Base-by-base conservation (phyloP, 1,140 invertebrate genomes). In the Gryllus bimaculatus region DNA sequence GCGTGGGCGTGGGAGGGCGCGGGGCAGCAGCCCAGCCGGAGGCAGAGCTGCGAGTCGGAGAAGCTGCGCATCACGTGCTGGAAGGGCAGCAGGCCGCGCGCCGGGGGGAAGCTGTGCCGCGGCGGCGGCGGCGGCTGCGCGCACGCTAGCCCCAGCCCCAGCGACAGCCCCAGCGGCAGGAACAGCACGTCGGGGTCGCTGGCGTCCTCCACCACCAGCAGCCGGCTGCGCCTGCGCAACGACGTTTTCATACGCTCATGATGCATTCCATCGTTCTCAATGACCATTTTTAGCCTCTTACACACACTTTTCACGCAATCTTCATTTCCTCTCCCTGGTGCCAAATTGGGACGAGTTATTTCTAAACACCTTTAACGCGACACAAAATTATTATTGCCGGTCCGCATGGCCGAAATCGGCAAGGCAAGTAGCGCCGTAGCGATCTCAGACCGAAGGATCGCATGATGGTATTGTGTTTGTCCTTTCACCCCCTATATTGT, bases 21-120 rank as follows among this genome's bases (percentile, higher is more conserved):
- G 79, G 84, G 85, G 12, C 83, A 80, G 77, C 81, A 83, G 86
- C 81, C 77, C 18, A 92, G 86, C 84, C 91, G 92, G 13, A 93
- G 86, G 83, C 90, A 92, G 5, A 93, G 85, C 83, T 92, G 91
- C 47, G 91, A 92, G 83, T 93, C 91, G 12, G 91, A 92, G 83
- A 92, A 92, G 84, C 91, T 92, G 81, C 91, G 86, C 84, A 92
- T 91, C 48, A 92, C 89, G 82, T 92, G 91, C 84, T 92, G 91
- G 84, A 91, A 92, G 10, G 91, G 90, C n/a, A 91, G 83, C 21
- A 91, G 86, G 49, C 90, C 90, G 10, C 75, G 77, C 76, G 89
- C 88, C 6, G 91, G 91, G 8, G 91, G 92, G 84, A 90, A 93
- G 85, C 91, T 92, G 84, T 92, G 92, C 81, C 91, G 88, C 66